phyloP scores from a whole-genome alignment of 1,140 invertebrate species.

The Cotesia vestalis region DNA sequence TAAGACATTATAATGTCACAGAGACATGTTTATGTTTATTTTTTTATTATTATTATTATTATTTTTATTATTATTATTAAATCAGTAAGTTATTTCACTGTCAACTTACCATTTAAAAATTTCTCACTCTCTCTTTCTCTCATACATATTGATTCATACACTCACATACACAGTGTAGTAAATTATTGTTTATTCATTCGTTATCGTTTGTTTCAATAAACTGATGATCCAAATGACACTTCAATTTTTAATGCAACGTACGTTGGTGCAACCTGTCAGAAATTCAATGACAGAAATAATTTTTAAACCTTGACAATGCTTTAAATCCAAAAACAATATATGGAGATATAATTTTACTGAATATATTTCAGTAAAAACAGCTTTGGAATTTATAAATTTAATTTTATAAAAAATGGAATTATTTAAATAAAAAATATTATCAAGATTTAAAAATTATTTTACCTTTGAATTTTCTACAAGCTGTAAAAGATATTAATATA shows the following conservation, averaged over 20 bases:
- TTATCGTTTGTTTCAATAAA: conserved; percentile 19
- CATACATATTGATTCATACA: neutral
- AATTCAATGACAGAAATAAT: too few relatives aligned
- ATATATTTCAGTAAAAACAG: too few relatives aligned
- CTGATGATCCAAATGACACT: conserved; percentile 14
- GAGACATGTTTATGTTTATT: conserved; percentile 26
- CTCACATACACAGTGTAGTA: too few relatives aligned
- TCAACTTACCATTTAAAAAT: conserved; percentile 27
- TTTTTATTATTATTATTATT: neutral
- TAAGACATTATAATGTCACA: conserved; percentile 2
- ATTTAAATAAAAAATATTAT: neutral
- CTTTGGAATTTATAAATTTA: too few relatives aligned
- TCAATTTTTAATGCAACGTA: conserved; percentile 35
- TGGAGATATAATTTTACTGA: neutral
- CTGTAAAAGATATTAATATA: neutral
- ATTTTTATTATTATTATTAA: neutral
- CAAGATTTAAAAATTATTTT: conserved; percentile 20
- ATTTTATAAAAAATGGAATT: neutral
- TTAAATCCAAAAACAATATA: neutral
- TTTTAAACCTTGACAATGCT: too few relatives aligned
- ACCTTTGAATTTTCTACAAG: neutral
- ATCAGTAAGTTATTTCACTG: conserved; percentile 23
- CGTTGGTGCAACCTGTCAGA: conserved; percentile 27
- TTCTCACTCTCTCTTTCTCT: neutral
- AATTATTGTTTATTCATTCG: too few relatives aligned